Evolutionary conservation across 2,888 invertebrate genomes (phyloP), one percentile per base, ranked within the genome.

Genomic region (Spilosoma lubricipeda): DNA sequence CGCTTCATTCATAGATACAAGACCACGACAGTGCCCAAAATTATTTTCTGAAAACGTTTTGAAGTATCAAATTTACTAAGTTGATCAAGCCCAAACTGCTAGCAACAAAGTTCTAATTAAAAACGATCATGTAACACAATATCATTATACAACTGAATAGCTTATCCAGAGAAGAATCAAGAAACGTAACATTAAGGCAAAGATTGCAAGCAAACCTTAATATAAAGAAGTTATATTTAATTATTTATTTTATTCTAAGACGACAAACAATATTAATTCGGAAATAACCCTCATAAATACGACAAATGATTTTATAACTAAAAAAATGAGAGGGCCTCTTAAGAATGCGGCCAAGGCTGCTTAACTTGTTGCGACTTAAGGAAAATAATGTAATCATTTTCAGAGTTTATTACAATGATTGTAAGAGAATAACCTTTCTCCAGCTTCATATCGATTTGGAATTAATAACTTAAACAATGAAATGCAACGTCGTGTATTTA

Each of bases 41-140:
- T 93, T 93, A 91, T 93, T 91, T 90, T 90, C 83, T 77, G 82
- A 83, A 87, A 86, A 83, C 82, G 78, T 87, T 88, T 72, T 83
- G 80, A 85, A 85, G 85, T 83, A 85, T 83, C 74, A 84, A 84
- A 85, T 83, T 85, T 83, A 82, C 78, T 70, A 85, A 88, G 86
- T 85, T 86, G 80, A 86, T 86, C 56, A 73, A 82, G 76, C 78
- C 80, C 73, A 81, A 77, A 77, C 73, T 80, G 80, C 75, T 73
- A 72, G 78, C 79, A 82, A 83, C 88, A 82, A 85, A 85, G 82
- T 80, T 76, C 81, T 86, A 85, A 87, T 86, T 83, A 81, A 79
- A 83, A 82, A 70, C 77, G 78, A 77, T 70, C 75, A 80, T 76
- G 78, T 80, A 79, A 78, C 80, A 78, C 77, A 75, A 78, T 69